These are phyloP conservation scores for Oryzias celebensis DNA, from an alignment of 2,113 vertebrate species.

Conservation along the genomic window DNA sequence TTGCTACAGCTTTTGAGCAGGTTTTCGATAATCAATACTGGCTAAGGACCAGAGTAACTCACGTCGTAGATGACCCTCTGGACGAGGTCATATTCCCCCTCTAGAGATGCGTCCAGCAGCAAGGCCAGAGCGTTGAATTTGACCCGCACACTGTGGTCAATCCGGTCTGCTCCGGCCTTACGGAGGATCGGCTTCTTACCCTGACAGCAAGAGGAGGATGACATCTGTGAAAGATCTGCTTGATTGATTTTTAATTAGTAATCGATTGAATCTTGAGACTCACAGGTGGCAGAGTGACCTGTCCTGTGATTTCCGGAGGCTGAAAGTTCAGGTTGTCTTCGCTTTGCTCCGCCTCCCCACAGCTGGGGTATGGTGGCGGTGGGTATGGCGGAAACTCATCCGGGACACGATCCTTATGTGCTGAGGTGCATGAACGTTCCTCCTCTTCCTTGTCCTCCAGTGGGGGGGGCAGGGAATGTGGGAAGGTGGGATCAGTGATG, in stretches of 20 bases:
- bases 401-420: conserved; percentile 73
- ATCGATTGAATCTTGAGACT: conserved; percentile 9
- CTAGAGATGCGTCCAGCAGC: conserved; percentile 91
- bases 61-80: conserved; percentile 97
- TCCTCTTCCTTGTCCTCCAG: conserved; percentile 69
- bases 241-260: neutral
- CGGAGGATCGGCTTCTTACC: conserved; percentile 90
- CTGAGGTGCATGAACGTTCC: conserved; percentile 36
- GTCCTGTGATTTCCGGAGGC: conserved; percentile 87
- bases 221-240: neutral
- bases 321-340: conserved; percentile 73
- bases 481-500: conserved; percentile 58
- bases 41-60: conserved; percentile 28
- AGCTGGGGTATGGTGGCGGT: conserved; percentile 85
- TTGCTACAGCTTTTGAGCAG: neutral
- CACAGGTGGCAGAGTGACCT: conserved; percentile 84
- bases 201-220: conserved; percentile 55
- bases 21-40: neutral
- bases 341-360: conserved; percentile 77
- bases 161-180: conserved; percentile 82
- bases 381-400: conserved; percentile 93
- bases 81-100: conserved; percentile 95
- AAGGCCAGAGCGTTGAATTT: conserved; percentile 92
- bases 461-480: conserved; percentile 12
- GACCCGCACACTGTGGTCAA: conserved; percentile 83